Evolutionary conservation across 1,140 invertebrate genomes (phyloP), one percentile per base, ranked within the genome.

Genomic region (Zaprionus ghesquierei): DNA sequence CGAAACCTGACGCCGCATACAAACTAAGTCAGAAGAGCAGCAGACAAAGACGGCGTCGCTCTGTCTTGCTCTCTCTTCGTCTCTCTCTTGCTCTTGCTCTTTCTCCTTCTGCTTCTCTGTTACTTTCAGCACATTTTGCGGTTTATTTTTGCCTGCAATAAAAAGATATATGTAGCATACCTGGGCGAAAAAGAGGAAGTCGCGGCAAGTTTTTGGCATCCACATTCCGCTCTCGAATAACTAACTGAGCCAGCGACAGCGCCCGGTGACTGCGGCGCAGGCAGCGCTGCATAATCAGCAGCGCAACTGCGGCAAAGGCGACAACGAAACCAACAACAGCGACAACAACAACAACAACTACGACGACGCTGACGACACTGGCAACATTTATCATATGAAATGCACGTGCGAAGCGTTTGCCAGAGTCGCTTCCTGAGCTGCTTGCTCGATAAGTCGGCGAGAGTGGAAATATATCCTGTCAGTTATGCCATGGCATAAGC

Each of bases 371-470:
- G 65, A 44, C 69, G 65, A 73, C 77, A 85, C 68, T 64, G 79
- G 64, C 68, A 72, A 84, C 80, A 82, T 82, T 84, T 86, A 86
- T 86, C 82, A 87, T 79, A 86, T 87, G 82, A 82, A 86, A 82
- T 87, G 82, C 82, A 86, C 82, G 82, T 86, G 82, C 75, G 75
- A 79, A 69, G 82, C 82, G 75, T 76, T 87, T 81, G 82, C 78
- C 82, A 65, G 64, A 31, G 50, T 62, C 77, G 75, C 79, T 87
- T 86, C 82, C 75, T 49, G 56, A 73, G 63, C 53, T 62, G 29
- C 25, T n/a, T 46, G 51, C 70, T 58, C 54, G 75, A 75, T 81
- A 81, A 69, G 68, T 68, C 35, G 58, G 46, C 54, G 35, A 9
- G 54, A 23, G 55, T 27, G 29, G 55, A 54, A 55, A 33, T 54